Base-by-base conservation (phyloP, 2,888 invertebrate genomes). In the Aelia acuminata region DNA sequence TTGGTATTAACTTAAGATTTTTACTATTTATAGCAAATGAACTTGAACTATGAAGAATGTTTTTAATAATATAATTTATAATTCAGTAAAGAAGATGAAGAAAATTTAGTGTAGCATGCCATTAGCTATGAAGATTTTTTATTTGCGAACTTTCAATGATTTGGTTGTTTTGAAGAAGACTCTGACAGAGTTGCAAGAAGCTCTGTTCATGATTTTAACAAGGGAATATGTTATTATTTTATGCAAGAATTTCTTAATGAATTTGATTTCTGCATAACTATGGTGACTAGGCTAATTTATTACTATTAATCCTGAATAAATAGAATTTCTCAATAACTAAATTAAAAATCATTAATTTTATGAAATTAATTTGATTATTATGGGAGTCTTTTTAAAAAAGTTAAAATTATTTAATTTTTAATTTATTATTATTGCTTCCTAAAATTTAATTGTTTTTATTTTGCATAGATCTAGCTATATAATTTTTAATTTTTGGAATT, bases 241-340 rank as follows among this genome's bases (percentile, higher is more conserved):
- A 70, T 57, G 3, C 0, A 18, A 35, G 26, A 13, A 35, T 70
- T 18, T 70, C 35, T 70, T 31, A 70, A 31, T 70, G 3, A 70
- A 70, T 70, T 70, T 70, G 31, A 70, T 70, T 70, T 70, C 31
- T 35, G 35, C 26, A 15, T 63, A 70, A 35, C 63, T 35, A 70
- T 35, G 35, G 63, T 35, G 31, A 35, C 63, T 1, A 35, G 15
- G 18, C 18, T 4, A 70, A 35, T 53, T 10, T 53, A 11, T 20
- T 20, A 22, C 50, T 50, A 22, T 49, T 15, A 49, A 49, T 3
- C 49, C 8, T 43, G 4, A 4, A 4, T 43, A 43, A 43, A 7
- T 10, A 10, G 7, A n/a, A 7, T 8, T 53, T n/a, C 2, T 53
- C n/a, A 53, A 53, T n/a, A 53, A 49, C 8, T n/a, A 53, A 22